Conservation (phyloP, 2,113 vertebrate genomes). For the Seriola quinqueradiata region DNA sequence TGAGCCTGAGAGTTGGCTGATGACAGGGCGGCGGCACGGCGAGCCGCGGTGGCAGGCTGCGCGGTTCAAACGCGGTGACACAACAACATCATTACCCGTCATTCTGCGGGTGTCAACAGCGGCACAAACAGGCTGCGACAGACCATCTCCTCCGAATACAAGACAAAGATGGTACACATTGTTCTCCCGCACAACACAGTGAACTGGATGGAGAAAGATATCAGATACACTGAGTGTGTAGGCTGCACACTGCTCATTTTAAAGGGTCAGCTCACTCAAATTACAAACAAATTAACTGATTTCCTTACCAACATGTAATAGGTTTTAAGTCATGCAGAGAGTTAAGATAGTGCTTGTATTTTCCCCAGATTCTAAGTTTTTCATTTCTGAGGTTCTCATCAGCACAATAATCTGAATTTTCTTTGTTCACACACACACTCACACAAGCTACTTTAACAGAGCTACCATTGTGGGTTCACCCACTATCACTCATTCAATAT, state of each 20-base stretch:
- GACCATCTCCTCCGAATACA: constrained; percentile 10
- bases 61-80: constrained; percentile 38
- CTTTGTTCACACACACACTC: too few relatives aligned
- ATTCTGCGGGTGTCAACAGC: constrained; percentile 30
- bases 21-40: constrained; percentile 38
- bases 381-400: too few relatives aligned
- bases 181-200: constrained; percentile 22
- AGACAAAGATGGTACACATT: constrained; percentile 34
- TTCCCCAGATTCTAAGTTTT: too few relatives aligned
- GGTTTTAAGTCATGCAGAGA: too few relatives aligned
- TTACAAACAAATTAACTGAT: too few relatives aligned
- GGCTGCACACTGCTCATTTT: not conserved
- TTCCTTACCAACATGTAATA: too few relatives aligned
- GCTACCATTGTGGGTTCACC: too few relatives aligned
- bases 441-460: not conserved
- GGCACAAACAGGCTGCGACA: constrained; percentile 19
- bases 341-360: too few relatives aligned
- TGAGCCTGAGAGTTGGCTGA: constrained; percentile 16
- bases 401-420: too few relatives aligned
- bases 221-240: not conserved
- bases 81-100: constrained; percentile 54
- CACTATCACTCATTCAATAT: too few relatives aligned
- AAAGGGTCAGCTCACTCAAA: too few relatives aligned
- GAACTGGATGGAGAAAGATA: not conserved
- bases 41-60: constrained; percentile 14